Percentiles rank a stretch among this genome's conserved stretches.
Conservation (phyloP, 1,140 invertebrate species). For the Odontomachus brunneus region DNA sequence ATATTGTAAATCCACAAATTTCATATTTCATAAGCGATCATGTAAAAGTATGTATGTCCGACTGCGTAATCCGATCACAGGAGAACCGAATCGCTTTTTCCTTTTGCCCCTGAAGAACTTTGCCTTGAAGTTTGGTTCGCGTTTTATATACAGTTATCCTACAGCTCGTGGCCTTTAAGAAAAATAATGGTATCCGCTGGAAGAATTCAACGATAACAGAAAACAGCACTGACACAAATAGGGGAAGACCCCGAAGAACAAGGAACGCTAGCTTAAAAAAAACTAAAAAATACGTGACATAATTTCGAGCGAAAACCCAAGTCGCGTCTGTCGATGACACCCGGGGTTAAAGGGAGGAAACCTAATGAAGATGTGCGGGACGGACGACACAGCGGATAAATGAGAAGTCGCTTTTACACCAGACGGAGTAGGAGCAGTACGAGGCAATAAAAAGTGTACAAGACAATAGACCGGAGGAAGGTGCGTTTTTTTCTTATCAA, state of each 20-base stretch:
- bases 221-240: background rate
- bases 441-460: constrained; percentile 28
- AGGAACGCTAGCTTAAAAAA: background rate
- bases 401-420: constrained; percentile 24
- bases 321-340: background rate
- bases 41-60: background rate
- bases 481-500: constrained; percentile 63
- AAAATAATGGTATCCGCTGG: background rate
- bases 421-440: background rate
- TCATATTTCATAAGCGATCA: background rate
- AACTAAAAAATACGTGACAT: background rate
- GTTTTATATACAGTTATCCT: background rate
- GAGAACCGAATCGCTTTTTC: background rate
- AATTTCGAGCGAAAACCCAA: background rate
- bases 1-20: background rate
- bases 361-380: constrained; percentile 19
- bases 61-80: background rate
- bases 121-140: background rate
- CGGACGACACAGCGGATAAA: background rate
- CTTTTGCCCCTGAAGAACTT: background rate
- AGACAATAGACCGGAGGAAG: constrained; percentile 57
- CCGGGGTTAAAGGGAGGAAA: background rate
- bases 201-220: background rate
- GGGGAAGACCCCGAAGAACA: background rate
- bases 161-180: background rate